phyloP scores from a whole-genome alignment of 2,888 invertebrate species.

The Aspidiotus rigidus region DNA sequence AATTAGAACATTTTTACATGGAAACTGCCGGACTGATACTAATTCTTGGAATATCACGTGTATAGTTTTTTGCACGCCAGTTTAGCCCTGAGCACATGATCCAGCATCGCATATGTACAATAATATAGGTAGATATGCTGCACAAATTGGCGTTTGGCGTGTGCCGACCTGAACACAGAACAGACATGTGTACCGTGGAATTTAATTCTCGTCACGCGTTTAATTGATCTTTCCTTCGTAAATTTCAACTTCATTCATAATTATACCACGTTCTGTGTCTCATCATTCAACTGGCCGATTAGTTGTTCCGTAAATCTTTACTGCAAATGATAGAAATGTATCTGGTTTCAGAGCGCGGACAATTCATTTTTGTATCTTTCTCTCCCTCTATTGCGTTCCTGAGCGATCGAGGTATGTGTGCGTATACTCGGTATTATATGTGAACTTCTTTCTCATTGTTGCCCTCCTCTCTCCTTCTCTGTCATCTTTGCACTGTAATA shows the following conservation, averaged over 20 bases:
- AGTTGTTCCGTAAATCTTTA: conserved; percentile 31
- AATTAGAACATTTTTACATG: conserved; percentile 27
- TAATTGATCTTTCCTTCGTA: conserved; percentile 33
- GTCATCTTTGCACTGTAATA: too few species aligned
- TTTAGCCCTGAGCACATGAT: background rate
- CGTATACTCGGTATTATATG: too few species aligned
- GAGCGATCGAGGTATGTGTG: background rate
- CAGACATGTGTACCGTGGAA: conserved; percentile 21
- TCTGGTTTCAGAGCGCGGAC: conserved; percentile 11
- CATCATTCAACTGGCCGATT: conserved; percentile 32
- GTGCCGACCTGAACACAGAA: conserved; percentile 23
- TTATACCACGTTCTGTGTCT: conserved; percentile 33
- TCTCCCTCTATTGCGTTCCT: conserved; percentile 1
- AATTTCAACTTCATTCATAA: conserved; percentile 34
- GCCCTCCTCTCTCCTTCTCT: too few species aligned
- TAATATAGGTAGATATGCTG: too few species aligned
- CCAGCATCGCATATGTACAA: background rate
- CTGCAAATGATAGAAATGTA: conserved; percentile 25
- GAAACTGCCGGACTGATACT: conserved; percentile 10
- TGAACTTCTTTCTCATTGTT: too few species aligned
- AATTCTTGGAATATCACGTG: conserved; percentile 22
- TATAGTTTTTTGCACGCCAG: conserved; percentile 14
- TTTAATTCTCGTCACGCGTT: conserved; percentile 32
- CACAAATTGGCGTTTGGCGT: conserved; percentile 22
- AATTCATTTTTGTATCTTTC: background rate